phyloP scores from a whole-genome alignment of 23 tunicate genomes.

The Clavelina lepadiformis region DNA sequence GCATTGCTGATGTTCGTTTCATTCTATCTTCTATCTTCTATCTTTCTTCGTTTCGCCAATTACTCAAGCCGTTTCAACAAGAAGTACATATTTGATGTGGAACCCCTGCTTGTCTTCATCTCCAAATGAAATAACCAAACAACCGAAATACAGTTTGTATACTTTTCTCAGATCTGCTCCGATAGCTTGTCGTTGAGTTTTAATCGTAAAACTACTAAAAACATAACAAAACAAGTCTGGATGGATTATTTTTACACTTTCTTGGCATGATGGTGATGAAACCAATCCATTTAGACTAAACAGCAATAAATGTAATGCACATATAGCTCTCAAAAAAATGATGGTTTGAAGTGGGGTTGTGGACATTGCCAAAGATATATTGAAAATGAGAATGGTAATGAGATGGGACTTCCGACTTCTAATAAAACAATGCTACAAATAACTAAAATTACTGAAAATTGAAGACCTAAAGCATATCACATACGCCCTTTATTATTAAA shows the following conservation, averaged over 20 bases:
- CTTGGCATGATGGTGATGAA: slow-evolving; percentile 12
- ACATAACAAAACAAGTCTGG: too few species aligned
- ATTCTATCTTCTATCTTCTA: too few species aligned
- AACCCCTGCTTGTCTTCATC: neutral
- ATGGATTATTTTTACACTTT: neutral
- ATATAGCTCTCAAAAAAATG: too few species aligned
- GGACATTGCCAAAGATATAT: slow-evolving; percentile 75
- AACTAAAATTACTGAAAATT: slow-evolving; percentile 4
- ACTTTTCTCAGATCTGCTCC: neutral
- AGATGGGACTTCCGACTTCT: too few species aligned
- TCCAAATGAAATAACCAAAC: too few species aligned
- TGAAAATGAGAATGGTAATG: slow-evolving; percentile 57
- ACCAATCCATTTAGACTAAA: too few species aligned
- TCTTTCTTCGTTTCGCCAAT: slow-evolving; percentile 7
- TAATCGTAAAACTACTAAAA: neutral
- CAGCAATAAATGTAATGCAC: too few species aligned
- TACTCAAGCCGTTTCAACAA: slow-evolving; percentile 4
- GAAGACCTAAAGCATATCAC: neutral
- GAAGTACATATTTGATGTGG: too few species aligned
- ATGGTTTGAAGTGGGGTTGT: slow-evolving; percentile 83
- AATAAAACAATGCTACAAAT: slow-evolving; percentile 6
- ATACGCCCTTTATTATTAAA: neutral
- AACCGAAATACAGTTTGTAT: slow-evolving; percentile 15
- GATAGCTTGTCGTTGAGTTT: slow-evolving; percentile 3
- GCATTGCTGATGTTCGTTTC: slow-evolving; percentile 10